Percentiles rank a stretch among this genome's conserved stretches.
Evolutionary conservation across 2,797 vertebrate genomes (phyloP).

Genomic region (Centropyge bicolor): DNA sequence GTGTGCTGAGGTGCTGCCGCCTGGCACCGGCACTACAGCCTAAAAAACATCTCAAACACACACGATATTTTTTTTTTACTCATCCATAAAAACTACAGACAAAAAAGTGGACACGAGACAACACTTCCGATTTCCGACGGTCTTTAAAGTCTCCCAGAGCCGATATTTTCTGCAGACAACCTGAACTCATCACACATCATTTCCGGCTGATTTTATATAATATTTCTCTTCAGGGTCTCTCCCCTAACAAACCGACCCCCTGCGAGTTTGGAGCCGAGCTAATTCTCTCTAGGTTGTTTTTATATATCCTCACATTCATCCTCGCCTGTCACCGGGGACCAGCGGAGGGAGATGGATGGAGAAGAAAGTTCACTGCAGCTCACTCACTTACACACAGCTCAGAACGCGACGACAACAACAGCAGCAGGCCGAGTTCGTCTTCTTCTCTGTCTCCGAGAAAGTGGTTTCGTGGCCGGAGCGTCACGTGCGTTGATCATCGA

Average conservation of each 20-base stretch:
- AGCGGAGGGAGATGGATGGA: slow-evolving; percentile 61
- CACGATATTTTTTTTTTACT: too few relatives aligned
- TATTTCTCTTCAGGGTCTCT: slow-evolving; percentile 50
- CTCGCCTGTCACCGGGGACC: slow-evolving; percentile 58
- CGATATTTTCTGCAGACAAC: slow-evolving; percentile 7
- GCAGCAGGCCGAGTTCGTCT: background rate
- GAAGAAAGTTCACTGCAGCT: slow-evolving; percentile 48
- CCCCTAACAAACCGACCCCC: slow-evolving; percentile 53
- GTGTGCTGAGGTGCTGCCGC: slow-evolving; percentile 2
- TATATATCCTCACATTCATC: slow-evolving; percentile 65
- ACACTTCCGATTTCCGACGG: background rate
- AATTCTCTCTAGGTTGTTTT: slow-evolving; percentile 35
- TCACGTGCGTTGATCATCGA: slow-evolving; percentile 22
- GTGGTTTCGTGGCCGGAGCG: slow-evolving; percentile 11
- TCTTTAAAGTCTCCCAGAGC: background rate
- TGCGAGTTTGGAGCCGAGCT: slow-evolving; percentile 52
- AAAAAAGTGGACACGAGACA: background rate
- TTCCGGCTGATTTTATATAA: slow-evolving; percentile 46
- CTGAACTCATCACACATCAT: slow-evolving; percentile 38
- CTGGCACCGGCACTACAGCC: background rate
- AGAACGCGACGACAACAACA: background rate
- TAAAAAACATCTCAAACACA: too few relatives aligned
- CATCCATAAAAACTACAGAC: background rate
- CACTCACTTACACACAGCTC: slow-evolving; percentile 40
- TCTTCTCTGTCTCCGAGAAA: background rate